Evolutionary conservation across 2,113 vertebrate genomes (phyloP).

Genomic region (Xiphorhynchus elegans): DNA sequence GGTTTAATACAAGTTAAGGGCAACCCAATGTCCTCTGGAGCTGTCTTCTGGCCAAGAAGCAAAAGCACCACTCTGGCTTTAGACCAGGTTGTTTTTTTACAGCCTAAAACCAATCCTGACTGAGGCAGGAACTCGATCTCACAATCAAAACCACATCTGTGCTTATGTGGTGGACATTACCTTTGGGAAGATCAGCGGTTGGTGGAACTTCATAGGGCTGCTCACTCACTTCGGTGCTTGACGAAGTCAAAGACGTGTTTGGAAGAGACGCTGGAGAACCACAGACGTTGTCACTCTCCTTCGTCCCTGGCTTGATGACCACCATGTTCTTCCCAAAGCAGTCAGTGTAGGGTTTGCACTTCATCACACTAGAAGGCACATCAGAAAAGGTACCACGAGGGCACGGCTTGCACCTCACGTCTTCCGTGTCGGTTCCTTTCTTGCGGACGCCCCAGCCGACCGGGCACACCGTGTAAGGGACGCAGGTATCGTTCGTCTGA

Average conservation of each 20-base stretch:
- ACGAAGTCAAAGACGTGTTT: constrained; percentile 22
- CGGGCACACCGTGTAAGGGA: constrained; percentile 82
- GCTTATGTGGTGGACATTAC: constrained; percentile 41
- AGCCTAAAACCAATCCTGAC: not conserved
- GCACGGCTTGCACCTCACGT: constrained; percentile 89
- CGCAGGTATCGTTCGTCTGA: constrained; percentile 77
- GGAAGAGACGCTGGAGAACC: constrained; percentile 65
- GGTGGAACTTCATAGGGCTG: constrained; percentile 60
- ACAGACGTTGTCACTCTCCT: constrained; percentile 86
- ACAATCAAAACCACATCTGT: not conserved
- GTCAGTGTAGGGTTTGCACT: constrained; percentile 86
- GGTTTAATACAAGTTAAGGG: not conserved
- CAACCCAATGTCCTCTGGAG: not conserved
- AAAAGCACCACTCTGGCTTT: not conserved
- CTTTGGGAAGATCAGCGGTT: constrained; percentile 71
- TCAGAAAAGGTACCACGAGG: constrained; percentile 89
- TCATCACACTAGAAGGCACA: constrained; percentile 81
- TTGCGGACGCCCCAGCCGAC: constrained; percentile 88
- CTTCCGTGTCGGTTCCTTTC: constrained; percentile 85
- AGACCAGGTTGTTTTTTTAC: not conserved
- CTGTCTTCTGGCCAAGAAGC: not conserved
- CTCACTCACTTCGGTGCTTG: constrained; percentile 14
- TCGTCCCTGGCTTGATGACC: constrained; percentile 81
- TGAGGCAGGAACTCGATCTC: fast-evolving
- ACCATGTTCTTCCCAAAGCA: constrained; percentile 84